A percentile compares a stretch with the other conserved stretches of the same genome.
These are phyloP conservation scores for Lordiphosa collinella DNA, from an alignment of 1,140 invertebrate genomes.

Conservation along the genomic window DNA sequence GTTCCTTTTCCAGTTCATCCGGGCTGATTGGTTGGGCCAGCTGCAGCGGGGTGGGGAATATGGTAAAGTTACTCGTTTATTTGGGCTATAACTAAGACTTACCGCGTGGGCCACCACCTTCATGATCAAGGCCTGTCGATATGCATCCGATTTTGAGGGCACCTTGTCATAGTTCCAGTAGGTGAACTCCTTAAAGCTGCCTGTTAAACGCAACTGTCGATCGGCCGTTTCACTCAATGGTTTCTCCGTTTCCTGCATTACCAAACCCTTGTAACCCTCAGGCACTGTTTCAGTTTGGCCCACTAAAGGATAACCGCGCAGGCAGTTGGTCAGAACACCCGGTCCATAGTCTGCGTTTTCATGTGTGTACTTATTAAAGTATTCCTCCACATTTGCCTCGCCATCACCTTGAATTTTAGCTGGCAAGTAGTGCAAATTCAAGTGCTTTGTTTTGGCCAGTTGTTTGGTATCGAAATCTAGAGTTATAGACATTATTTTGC, in stretches of 20 bases:
- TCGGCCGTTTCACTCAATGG: constrained; percentile 81
- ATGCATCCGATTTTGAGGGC: constrained; percentile 84
- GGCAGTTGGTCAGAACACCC: constrained; percentile 81
- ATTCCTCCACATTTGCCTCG: constrained; percentile 85
- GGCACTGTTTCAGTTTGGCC: constrained; percentile 83
- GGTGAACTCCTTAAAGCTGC: constrained; percentile 84
- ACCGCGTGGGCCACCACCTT: constrained; percentile 86
- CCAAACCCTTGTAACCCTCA: constrained; percentile 82
- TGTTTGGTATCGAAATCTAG: constrained; percentile 81
- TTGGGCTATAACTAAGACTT: constrained; percentile 59
- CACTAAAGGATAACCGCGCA: constrained; percentile 85
- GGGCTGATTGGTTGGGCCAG: constrained; percentile 29
- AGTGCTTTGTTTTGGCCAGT: constrained; percentile 71
- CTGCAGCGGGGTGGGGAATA: no score
- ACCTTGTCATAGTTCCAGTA: constrained; percentile 90
- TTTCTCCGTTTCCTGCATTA: constrained; percentile 83
- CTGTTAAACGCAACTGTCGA: constrained; percentile 82
- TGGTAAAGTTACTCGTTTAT: no score
- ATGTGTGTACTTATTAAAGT: constrained; percentile 84
- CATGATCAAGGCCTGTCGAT: constrained; percentile 85
- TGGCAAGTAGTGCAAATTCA: constrained; percentile 85
- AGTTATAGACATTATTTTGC: constrained; percentile 80
- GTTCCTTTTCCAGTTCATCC: constrained; percentile 36
- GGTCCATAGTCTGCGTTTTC: constrained; percentile 64
- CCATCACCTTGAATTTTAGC: constrained; percentile 87